phyloP scores from a whole-genome alignment of 2,797 vertebrate genomes.

The Denticeps clupeoides region DNA sequence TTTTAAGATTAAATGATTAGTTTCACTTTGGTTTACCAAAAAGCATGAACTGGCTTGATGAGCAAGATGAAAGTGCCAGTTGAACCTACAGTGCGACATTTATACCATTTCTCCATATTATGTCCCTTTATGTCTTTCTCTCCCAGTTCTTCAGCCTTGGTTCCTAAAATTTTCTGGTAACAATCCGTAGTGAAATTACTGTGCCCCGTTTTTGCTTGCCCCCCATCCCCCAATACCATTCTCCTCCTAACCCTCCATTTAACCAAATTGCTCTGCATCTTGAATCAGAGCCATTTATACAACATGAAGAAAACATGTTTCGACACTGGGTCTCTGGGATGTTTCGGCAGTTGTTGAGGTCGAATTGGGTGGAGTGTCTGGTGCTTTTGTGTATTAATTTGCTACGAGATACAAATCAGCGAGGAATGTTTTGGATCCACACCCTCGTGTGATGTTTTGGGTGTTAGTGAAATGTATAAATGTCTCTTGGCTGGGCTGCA shows the following conservation, averaged over 20 bases:
- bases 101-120: conserved; percentile 7
- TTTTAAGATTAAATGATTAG: too few relatives aligned
- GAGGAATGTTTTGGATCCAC: conserved; percentile 14
- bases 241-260: conserved; percentile 15
- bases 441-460: too few relatives aligned
- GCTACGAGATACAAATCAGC: conserved; percentile 9
- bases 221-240: background rate
- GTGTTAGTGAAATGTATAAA: too few relatives aligned
- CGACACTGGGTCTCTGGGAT: too few relatives aligned
- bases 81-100: too few relatives aligned
- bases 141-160: conserved; percentile 40
- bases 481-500: too few relatives aligned
- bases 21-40: too few relatives aligned
- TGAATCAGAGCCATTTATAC: conserved; percentile 25
- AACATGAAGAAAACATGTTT: conserved; percentile 8
- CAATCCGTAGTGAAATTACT: conserved; percentile 20
- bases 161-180: conserved; percentile 38
- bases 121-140: conserved; percentile 11
- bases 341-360: too few relatives aligned
- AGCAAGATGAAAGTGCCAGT: too few relatives aligned
- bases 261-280: conserved; percentile 8
- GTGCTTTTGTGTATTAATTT: background rate
- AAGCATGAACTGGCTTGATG: too few relatives aligned
- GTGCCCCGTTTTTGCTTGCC: conserved; percentile 18
- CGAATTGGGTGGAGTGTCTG: background rate